Evolutionary conservation across 2,797 vertebrate species (phyloP), one percentile per base, ranked within the genome.

Genomic region (Gallinago stenura): DNA sequence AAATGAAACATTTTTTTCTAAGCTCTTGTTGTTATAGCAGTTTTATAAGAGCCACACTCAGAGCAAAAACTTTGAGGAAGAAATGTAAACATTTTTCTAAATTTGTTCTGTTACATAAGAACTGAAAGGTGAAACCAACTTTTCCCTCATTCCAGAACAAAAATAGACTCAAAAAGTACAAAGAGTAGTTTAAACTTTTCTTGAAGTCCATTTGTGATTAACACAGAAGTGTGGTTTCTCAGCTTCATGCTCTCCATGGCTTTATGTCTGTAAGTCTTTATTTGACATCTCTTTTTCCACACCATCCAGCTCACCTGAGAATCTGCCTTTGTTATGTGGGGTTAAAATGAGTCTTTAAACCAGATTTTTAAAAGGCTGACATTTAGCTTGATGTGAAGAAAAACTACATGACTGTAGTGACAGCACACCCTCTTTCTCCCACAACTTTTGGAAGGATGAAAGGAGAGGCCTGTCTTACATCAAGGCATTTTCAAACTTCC

Each of bases 51-150:
- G 39, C 25, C 30, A 51, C 28, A 86, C 39, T 78, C 69, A 82
- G 65, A 93, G 66, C 50, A 91, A 89, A 92, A 92, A 16, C 61
- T 54, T 93, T 79, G 62, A 31, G 50, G 51, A 85, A 86, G 94
- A 89, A 94, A 95, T 78, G 87, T 89, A 89, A 94, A 95, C 43
- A 77, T 83, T 92, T 94, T 85, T 46, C 50, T 80, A 91, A 86
- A 91, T 91, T 81, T 81, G 30, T 87, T 72, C 79, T 79, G 8
- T 93, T 81, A 50, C 54, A 56, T 83, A 87, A 95, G 69, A 91
- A 79, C 65, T 51, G 80, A 91, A 94, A 96, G 48, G 73, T 89
- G 76, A 91, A 93, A 86, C 50, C 58, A 93, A 31, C 35, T 69
- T 94, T 79, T 51, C 28, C 33, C 16, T 80, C 65, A 31, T 93